Evolutionary conservation across 2,797 vertebrate species (phyloP).

Genomic region (Alcedo atthis): DNA sequence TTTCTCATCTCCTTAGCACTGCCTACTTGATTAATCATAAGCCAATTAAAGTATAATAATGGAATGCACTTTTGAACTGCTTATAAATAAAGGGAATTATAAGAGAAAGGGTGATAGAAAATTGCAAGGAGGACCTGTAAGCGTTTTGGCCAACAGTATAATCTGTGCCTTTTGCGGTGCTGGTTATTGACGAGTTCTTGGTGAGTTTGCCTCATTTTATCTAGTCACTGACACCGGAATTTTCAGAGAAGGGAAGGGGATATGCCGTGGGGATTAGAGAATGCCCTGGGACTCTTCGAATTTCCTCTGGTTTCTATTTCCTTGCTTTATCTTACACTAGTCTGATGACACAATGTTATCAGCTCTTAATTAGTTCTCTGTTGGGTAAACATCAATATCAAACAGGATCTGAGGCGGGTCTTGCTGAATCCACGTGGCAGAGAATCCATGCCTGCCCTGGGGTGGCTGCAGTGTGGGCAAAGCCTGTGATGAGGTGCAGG

Average conservation of each 20-base stretch:
- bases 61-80: conserved; percentile 29
- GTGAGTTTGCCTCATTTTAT: neutral
- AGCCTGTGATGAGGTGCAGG: neutral
- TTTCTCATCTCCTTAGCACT: conserved; percentile 16
- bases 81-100: conserved; percentile 1
- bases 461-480: rapidly evolving
- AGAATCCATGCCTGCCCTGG: neutral
- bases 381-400: neutral
- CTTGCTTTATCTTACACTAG: neutral
- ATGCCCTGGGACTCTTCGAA: neutral
- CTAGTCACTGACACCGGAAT: neutral
- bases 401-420: neutral
- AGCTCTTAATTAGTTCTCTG: neutral
- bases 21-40: conserved; percentile 60
- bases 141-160: neutral
- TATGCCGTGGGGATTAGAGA: neutral
- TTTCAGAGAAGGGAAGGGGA: neutral
- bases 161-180: neutral
- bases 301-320: neutral
- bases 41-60: conserved; percentile 43
- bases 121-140: neutral
- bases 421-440: neutral
- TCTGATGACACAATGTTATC: neutral
- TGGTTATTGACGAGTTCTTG: neutral
- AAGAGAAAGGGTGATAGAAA: neutral